Evolutionary conservation across 2,113 vertebrate genomes (phyloP), one percentile per base, ranked within the genome.

Genomic region (Glareola pratincola): DNA sequence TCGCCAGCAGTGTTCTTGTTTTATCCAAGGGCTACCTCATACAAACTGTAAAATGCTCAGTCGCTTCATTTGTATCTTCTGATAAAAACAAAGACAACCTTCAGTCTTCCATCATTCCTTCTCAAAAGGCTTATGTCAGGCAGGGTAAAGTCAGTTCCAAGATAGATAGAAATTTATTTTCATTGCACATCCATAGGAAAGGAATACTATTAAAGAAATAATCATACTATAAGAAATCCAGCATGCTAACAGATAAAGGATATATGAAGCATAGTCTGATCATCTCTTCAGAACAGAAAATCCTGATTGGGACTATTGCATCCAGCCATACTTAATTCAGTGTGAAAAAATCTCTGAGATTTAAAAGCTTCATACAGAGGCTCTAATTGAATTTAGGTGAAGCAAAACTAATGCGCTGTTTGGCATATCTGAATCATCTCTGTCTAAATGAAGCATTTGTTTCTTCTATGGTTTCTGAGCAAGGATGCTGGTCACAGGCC

Each of bases 371-470:
- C 94, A 85, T 88, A 94, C 43, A 64, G 93, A 69, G 62, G 30
- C 20, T 83, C 60, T 96, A 97, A 94, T 22, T 89, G 92, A 95
- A 94, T 91, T 87, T 72, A 96, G 69, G 53, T 88, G 76, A 96
- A 95, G 88, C 85, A 93, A 87, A 92, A 78, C 62, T 91, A 95
- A 93, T 79, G 83, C 64, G 73, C 41, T 83, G 37, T 73, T 95
- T 91, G 73, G 53, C 69, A 85, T 92, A 85, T 37, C 54, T 71
- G 85, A 91, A 77, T 86, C 13, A 87, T 29, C 8, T 50, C 48
- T 72, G 29, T 53, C 23, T 80, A 64, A 85, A 92, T 90, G 32
- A 86, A 75, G 27, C 4, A 63, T 94, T 93, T 48, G 23, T 16
- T 93, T 91, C 51, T 77, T 78, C 48, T 60, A 13, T 41, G 39